A percentile compares a stretch with the other conserved stretches of the same genome.
Evolutionary conservation across 2,113 vertebrate genomes (phyloP).

Genomic region (Dendrocopos noguchii): DNA sequence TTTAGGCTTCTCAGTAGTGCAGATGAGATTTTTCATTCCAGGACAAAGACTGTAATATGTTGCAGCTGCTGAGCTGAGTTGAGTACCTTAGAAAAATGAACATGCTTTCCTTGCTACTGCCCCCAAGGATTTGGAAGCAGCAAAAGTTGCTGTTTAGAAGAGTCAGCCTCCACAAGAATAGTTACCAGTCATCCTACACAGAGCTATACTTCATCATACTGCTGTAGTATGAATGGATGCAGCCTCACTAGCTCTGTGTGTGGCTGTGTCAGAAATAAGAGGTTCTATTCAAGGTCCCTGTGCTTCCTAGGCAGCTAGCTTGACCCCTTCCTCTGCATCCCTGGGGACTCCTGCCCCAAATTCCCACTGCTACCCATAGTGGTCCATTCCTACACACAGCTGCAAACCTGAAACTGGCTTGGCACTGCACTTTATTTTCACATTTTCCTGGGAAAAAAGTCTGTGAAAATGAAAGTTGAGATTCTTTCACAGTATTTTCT

Average conservation of each 20-base stretch:
- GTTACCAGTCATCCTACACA: accelerated
- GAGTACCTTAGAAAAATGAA: not conserved
- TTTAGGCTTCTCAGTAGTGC: not conserved
- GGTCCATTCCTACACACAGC: not conserved
- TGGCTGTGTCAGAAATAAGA: not conserved
- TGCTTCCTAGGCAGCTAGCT: not conserved
- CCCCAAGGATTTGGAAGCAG: not conserved
- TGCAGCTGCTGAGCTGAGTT: not conserved
- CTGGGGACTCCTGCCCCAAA: not conserved
- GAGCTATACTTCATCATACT: not conserved
- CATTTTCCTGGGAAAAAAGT: not conserved
- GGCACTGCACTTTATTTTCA: not conserved
- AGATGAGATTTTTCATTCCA: not conserved
- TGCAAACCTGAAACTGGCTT: not conserved
- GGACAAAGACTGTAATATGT: not conserved
- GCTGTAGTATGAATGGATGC: accelerated
- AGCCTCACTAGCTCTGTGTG: not conserved
- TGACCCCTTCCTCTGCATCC: not conserved
- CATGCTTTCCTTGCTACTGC: not conserved
- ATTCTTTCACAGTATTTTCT: not conserved
- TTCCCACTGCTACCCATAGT: accelerated
- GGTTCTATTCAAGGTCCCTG: not conserved
- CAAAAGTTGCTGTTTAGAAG: not conserved
- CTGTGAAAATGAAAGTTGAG: not conserved
- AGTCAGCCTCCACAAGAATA: not conserved